Conservation (phyloP, 2,888 invertebrate species). For the Leptarthrus brevirostris region DNA sequence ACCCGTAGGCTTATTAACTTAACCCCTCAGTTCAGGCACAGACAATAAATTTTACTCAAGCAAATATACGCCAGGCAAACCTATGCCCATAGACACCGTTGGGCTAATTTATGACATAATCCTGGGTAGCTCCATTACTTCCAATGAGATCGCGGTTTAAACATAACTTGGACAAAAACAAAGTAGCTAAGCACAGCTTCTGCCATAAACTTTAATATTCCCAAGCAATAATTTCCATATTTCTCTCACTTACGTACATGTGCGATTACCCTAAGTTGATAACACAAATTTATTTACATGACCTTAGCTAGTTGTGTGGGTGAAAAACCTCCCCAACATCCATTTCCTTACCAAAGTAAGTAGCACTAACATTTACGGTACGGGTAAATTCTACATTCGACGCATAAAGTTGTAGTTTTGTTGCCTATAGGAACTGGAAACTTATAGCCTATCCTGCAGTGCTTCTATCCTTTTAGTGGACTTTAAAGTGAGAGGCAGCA, state of each 20-base stretch:
- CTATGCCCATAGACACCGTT: slow-evolving; percentile 7
- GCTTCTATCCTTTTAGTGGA: no score
- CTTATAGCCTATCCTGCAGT: neutral
- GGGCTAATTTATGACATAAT: slow-evolving; percentile 28
- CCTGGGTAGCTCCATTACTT: slow-evolving; percentile 4
- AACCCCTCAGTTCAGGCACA: neutral
- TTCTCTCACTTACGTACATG: slow-evolving; percentile 4
- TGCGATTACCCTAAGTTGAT: slow-evolving; percentile 3
- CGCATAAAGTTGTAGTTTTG: neutral
- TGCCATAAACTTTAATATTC: slow-evolving; percentile 41
- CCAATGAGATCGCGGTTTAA: slow-evolving; percentile 26
- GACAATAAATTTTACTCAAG: slow-evolving; percentile 27
- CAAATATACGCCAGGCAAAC: neutral
- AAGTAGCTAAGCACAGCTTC: slow-evolving; percentile 1
- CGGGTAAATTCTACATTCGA: neutral
- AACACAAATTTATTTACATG: neutral
- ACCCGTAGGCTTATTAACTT: slow-evolving; percentile 18
- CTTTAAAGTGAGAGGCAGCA: no score
- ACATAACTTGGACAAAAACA: slow-evolving; percentile 7
- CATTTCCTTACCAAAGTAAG: neutral
- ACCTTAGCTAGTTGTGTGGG: neutral
- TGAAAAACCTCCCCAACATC: neutral
- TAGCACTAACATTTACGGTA: neutral
- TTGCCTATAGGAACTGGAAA: neutral
- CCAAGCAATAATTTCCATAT: slow-evolving; percentile 43